Evolutionary conservation across 2,797 vertebrate genomes (phyloP).

Genomic region (Percopsis omiscomaycus): DNA sequence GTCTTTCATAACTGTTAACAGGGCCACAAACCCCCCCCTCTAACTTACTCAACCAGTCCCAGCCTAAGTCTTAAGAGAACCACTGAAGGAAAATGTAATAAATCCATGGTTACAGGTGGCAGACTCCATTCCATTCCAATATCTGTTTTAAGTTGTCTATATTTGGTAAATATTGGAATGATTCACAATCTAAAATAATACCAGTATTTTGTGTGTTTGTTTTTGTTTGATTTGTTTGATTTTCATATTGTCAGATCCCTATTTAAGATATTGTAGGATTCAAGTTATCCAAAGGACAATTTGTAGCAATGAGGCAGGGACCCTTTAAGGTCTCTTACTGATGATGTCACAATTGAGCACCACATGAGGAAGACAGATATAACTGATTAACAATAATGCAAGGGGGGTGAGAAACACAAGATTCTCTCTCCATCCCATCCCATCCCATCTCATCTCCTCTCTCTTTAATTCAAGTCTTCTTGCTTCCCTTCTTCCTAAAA

Average conservation of each 20-base stretch:
- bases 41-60: slow-evolving; percentile 32
- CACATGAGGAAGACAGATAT: slow-evolving; percentile 4
- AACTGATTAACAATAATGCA: not conserved
- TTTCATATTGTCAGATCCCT: too few species aligned
- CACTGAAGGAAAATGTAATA: too few species aligned
- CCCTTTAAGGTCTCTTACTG: slow-evolving; percentile 50
- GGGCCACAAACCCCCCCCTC: not conserved
- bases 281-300: not conserved
- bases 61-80: too few species aligned
- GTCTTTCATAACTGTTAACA: slow-evolving; percentile 35
- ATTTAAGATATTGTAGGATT: too few species aligned
- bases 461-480: not conserved
- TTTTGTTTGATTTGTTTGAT: too few species aligned
- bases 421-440: slow-evolving; percentile 29
- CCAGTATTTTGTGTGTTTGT: too few species aligned
- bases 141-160: too few species aligned
- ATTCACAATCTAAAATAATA: too few species aligned
- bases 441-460: slow-evolving; percentile 44
- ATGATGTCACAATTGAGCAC: slow-evolving; percentile 44
- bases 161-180: too few species aligned
- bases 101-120: too few species aligned
- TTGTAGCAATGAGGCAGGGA: not conserved
- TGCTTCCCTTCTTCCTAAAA: slow-evolving; percentile 54
- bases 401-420: not conserved
- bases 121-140: too few species aligned